Evolutionary conservation across 2,113 vertebrate species (phyloP).

Genomic region (Vidua chalybeata): DNA sequence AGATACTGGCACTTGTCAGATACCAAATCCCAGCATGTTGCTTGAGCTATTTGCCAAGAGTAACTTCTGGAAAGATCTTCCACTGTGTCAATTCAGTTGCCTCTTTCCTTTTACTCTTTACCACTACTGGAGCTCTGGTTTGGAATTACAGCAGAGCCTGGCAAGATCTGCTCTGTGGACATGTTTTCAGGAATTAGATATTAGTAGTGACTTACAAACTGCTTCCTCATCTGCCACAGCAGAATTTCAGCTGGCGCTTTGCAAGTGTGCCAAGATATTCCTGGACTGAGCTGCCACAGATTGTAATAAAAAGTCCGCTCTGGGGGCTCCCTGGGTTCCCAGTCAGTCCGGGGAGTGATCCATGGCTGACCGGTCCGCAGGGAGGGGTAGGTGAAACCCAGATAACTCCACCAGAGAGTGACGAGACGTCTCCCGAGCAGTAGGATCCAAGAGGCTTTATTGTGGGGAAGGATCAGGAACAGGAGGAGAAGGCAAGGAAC

Average conservation of each 20-base stretch:
- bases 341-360: too few species aligned
- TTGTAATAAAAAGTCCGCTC: too few species aligned
- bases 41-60: background rate
- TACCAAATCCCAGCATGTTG: background rate
- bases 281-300: background rate
- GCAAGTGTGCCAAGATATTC: background rate
- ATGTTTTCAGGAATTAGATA: background rate
- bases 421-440: too few species aligned
- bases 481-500: too few species aligned
- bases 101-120: background rate
- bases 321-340: too few species aligned
- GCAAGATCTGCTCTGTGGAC: background rate
- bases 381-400: too few species aligned
- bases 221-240: background rate
- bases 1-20: background rate
- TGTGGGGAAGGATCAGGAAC: too few species aligned
- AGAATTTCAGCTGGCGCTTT: conserved; percentile 18
- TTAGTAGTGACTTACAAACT: background rate
- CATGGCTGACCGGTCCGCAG: too few species aligned
- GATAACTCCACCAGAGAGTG: too few species aligned
- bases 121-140: background rate
- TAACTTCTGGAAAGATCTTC: background rate
- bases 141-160: background rate
- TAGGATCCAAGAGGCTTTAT: too few species aligned
- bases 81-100: background rate